Base-by-base conservation (phyloP, 2,797 vertebrate genomes). In the Danio aesculapii region DNA sequence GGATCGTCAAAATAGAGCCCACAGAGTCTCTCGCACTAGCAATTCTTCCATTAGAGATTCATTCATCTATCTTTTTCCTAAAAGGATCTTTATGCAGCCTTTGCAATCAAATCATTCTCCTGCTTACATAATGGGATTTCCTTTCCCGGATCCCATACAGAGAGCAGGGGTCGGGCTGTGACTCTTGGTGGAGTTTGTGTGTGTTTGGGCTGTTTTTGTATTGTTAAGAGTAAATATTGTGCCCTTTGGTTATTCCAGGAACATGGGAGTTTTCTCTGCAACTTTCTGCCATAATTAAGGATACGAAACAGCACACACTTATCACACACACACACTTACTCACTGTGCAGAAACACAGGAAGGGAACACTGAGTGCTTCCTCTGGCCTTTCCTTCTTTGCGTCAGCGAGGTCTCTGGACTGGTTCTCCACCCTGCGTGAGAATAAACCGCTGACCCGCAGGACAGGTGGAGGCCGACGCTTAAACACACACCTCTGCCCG, bases 281-380 rank as follows among this genome's bases (percentile, higher is more conserved):
- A 10, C 44, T 69, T 68, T 68, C 11, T 58, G 63, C 0, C 8
- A 10, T 50, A 47, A 78, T 50, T 59, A 17, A 50, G 44, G 76
- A 59, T 59, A 50, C 53, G 5, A 44, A 47, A 12, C 57, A n/a
- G 3, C 6, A 30, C 30, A 30, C 30, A 30, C 30, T 30, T 30
- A 30, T 30, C 30, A 30, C 30, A 30, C 30, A 30, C 30, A 75
- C 74, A 72, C 55, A 78, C 55, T 80, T 77, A 61, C 68, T 58
- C 44, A 55, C 61, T 80, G 63, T 62, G 81, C 81, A 66, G 69
- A 79, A 84, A 84, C 90, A 89, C 84, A 86, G 90, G 90, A 91
- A 91, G 86, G 84, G 86, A 88, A 87, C 86, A 89, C 59, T 85
- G 79, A 88, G 88, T 86, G 84, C 84, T 92, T 93, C 91, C 92